Evolutionary conservation across 2,113 vertebrate genomes (phyloP), one percentile per base, ranked within the genome.

Genomic region (Raja brachyura): DNA sequence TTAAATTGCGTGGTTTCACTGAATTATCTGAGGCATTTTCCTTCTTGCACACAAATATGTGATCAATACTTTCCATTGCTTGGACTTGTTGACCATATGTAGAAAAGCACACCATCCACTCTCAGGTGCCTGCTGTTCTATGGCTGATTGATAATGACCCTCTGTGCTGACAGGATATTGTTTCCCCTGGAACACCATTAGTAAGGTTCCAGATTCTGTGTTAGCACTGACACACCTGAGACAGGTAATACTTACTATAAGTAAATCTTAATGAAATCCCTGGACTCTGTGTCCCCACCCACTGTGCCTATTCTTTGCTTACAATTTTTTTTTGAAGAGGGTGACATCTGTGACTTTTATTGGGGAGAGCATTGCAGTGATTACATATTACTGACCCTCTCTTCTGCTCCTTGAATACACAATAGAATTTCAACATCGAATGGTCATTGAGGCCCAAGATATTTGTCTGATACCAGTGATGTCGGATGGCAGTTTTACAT

Each of bases 191-290:
- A 92, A 92, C 33, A 93, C 93, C 75, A 88, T 79, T 94, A 93
- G 93, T 93, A 93, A 93, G 86, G 86, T 16, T 73, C 66, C 70
- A 85, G 56, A 93, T 92, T 93, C 75, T 93, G 77, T 81, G 92
- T 70, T 78, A 68, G 83, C 93, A 75, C 77, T 94, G 83, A 77
- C 79, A 73, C 79, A 66, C 93, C 70, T 78, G 90, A 68, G 93
- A 93, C 75, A 93, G 63, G 79, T 75, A 94, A 77, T 90, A 93
- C 78, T 93, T 93, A 93, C 75, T 28, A 73, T 94, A 94, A 94
- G 94, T 93, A 94, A 70, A 94, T 93, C 92, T 94, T 94, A 93
- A 94, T 94, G 93, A 94, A 93, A 94, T 94, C 93, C 86, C 93
- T 90, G 56, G 94, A 93, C 92, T 59, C 25, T 88, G 86, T 92